These are phyloP conservation scores for Stichodactyla mertensii DNA, from an alignment of 64 coral and sea anemone species.

Conservation along the genomic window DNA sequence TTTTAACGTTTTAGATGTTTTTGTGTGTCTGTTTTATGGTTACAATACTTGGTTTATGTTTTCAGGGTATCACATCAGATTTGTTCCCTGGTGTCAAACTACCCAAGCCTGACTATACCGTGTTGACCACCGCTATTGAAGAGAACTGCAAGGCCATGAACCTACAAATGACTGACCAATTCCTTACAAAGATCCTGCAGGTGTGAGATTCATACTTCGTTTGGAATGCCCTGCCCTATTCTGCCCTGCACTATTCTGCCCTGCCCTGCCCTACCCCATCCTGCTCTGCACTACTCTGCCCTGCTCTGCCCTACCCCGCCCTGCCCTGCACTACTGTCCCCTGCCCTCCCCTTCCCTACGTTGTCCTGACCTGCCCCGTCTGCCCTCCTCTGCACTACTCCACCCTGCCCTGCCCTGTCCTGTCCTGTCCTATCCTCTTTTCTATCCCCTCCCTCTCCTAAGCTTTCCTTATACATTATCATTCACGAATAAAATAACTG, in stretches of 20 bases:
- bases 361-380: too few relatives aligned
- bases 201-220: constrained; percentile 6
- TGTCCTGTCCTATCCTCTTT: too few relatives aligned
- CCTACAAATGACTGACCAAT: constrained; percentile 84
- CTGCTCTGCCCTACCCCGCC: too few relatives aligned
- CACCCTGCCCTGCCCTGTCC: too few relatives aligned
- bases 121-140: constrained; percentile 70
- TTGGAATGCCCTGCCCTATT: neutral
- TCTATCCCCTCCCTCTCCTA: neutral
- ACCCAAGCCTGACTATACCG: constrained; percentile 92
- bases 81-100: constrained; percentile 90
- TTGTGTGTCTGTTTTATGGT: neutral
- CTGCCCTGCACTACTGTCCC: too few relatives aligned
- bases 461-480: too few relatives aligned
- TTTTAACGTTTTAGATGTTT: neutral
- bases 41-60: neutral
- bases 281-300: too few relatives aligned
- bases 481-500: neutral
- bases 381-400: too few relatives aligned
- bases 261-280: too few relatives aligned
- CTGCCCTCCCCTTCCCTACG: too few relatives aligned
- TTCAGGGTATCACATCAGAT: constrained; percentile 94
- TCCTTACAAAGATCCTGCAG: constrained; percentile 93
- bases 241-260: neutral
- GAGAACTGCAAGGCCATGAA: constrained; percentile 98